Base-by-base conservation (phyloP, 92 coral and sea anemone genomes). In the Heteractis magnifica region DNA sequence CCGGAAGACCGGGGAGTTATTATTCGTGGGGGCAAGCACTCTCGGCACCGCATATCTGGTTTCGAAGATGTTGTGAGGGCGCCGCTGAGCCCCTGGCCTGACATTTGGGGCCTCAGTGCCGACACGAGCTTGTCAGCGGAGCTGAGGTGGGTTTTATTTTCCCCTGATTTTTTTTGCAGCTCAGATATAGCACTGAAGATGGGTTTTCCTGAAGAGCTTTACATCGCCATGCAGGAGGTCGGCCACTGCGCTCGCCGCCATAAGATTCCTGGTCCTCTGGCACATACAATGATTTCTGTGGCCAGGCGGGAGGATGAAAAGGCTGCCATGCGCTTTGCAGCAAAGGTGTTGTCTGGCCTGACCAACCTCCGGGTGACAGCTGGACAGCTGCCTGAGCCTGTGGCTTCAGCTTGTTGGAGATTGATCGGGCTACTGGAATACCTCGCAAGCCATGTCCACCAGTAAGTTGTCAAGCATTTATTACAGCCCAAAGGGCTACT, bases 401-500 rank as follows among this genome's bases (percentile, higher is more conserved):
- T 13, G 56, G 56, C 81, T 20, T 1, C n/a, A 15, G 81, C 81
- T 14, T 52, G 23, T 77, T 77, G n/a, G 19, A 52, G 65, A 51
- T 50, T 77, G 59, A 52, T 72, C 77, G 6, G 20, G 77, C 77
- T 72, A 5, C 56, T 52, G 5, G 56, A 52, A 52, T 52, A 52
- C 56, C 56, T 52, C 56, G 56, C 50, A 83, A 52, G 10, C 56
- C 56, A 52, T 52, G 56, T 52, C 56, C 56, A 5, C 5, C 56
- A 52, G 52, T 3, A 86, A 23, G 52, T 51, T 80, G 49, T 52
- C 89, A 10, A 80, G 53, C 53, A 80, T 86, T 8, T 86, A 86
- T 23, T 86, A 86, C 16, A 4, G 18, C 6, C 11, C 85, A 0
- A 15, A 15, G 4, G 89, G 82, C 2, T 85, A 85, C 19, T 79